Conservation (phyloP, 2,797 vertebrate genomes). For the Cynopterus sphinx region DNA sequence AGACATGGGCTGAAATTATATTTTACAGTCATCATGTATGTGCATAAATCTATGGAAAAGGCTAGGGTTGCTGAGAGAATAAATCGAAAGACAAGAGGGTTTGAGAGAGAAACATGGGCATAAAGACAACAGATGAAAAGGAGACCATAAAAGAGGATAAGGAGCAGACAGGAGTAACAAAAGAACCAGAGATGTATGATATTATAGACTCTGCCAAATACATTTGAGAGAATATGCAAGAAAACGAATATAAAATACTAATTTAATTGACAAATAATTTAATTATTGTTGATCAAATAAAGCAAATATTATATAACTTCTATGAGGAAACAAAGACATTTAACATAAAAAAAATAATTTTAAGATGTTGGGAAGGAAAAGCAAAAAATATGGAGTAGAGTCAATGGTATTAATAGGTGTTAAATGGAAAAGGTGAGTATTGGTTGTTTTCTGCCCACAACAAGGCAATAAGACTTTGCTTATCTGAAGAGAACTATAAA, state of each 20-base stretch:
- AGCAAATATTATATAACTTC: not conserved
- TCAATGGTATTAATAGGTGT: not conserved
- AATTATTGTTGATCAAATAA: not conserved
- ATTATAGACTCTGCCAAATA: not conserved
- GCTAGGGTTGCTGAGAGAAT: not conserved
- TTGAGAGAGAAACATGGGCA: not conserved
- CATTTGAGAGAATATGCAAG: not conserved
- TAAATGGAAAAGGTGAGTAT: not conserved
- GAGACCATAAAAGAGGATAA: not conserved
- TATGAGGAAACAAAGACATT: not conserved
- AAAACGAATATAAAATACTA: not conserved
- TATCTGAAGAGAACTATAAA: not conserved
- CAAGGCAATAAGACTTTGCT: not conserved
- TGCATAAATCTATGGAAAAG: not conserved
- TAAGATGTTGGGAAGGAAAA: not conserved
- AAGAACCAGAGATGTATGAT: not conserved
- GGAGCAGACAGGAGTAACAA: not conserved
- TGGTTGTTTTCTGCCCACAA: not conserved
- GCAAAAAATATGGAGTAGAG: not conserved
- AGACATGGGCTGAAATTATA: not conserved
- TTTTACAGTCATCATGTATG: not conserved
- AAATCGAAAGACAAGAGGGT: not conserved
- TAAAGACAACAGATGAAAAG: not conserved
- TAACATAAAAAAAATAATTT: not conserved
- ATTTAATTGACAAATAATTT: not conserved